These are phyloP conservation scores for Delichon dasypus DNA, from an alignment of 2,797 vertebrate genomes.

Conservation along the genomic window DNA sequence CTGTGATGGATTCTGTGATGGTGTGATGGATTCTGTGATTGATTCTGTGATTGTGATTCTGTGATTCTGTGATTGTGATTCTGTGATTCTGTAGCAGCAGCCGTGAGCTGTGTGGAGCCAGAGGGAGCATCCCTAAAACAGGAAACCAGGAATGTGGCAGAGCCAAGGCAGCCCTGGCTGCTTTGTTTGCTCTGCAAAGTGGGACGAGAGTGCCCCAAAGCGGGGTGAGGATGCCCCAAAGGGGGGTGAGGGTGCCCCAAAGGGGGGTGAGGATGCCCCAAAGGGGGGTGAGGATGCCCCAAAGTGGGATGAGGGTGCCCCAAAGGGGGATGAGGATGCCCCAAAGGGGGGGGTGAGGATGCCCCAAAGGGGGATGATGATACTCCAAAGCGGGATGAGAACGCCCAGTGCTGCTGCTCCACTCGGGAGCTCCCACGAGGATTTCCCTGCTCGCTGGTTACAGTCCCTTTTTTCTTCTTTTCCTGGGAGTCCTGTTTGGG, in stretches of 20 bases:
- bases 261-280: rapidly evolving
- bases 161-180: rapidly evolving
- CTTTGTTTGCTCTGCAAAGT: background rate
- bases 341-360: background rate
- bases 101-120: background rate
- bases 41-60: too few relatives aligned
- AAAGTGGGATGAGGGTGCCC: rapidly evolving
- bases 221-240: too few relatives aligned
- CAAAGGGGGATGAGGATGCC: too few relatives aligned
- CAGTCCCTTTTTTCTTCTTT: background rate
- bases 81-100: background rate
- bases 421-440: background rate
- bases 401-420: rapidly evolving
- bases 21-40: background rate
- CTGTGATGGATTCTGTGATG: too few relatives aligned
- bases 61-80: background rate
- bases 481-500: background rate
- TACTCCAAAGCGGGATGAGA: background rate
- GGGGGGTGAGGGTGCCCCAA: too few relatives aligned
- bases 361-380: rapidly evolving
- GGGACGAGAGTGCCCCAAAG: rapidly evolving
- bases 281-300: rapidly evolving
- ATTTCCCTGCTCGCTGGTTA: background rate
- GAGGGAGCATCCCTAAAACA: background rate
- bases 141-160: background rate